A percentile compares a stretch with the other conserved stretches of the same genome.
Evolutionary conservation across 2,113 vertebrate genomes (phyloP).

Genomic region (Gracilinanus agilis): DNA sequence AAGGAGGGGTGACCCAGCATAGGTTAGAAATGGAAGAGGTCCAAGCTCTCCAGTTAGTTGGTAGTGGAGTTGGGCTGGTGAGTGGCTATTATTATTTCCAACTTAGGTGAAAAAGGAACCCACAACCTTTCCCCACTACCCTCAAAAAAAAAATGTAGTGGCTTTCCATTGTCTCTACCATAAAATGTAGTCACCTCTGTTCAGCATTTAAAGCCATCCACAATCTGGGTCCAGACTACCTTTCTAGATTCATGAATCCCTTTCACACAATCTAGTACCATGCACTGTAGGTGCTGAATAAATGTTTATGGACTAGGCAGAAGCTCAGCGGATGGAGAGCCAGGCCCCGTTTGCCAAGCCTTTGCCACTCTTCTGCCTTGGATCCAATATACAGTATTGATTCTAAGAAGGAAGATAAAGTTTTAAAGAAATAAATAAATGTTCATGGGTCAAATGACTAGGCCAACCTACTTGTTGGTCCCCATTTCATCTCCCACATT

Average conservation of each 20-base stretch:
- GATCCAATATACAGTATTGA: too few relatives aligned
- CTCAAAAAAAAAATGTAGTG: background rate
- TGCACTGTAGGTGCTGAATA: background rate
- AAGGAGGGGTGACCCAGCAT: background rate
- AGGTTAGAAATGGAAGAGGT: background rate
- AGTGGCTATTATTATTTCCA: background rate
- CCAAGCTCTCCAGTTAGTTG: background rate
- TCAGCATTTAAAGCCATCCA: background rate
- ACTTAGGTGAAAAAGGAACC: background rate
- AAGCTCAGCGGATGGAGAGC: too few relatives aligned
- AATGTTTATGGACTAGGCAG: background rate
- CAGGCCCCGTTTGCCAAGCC: too few relatives aligned
- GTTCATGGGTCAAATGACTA: background rate
- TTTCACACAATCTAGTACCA: background rate
- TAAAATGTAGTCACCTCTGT: background rate
- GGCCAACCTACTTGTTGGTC: too few relatives aligned
- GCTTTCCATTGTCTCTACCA: background rate
- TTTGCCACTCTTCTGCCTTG: too few relatives aligned
- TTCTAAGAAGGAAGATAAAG: too few relatives aligned
- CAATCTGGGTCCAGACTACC: background rate
- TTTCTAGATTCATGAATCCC: background rate
- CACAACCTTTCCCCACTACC: background rate
- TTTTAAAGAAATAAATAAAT: too few relatives aligned
- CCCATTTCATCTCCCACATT: background rate
- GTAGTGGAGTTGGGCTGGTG: background rate